Conservation (phyloP, 1,140 invertebrate genomes). For the Euwallacea fornicatus region DNA sequence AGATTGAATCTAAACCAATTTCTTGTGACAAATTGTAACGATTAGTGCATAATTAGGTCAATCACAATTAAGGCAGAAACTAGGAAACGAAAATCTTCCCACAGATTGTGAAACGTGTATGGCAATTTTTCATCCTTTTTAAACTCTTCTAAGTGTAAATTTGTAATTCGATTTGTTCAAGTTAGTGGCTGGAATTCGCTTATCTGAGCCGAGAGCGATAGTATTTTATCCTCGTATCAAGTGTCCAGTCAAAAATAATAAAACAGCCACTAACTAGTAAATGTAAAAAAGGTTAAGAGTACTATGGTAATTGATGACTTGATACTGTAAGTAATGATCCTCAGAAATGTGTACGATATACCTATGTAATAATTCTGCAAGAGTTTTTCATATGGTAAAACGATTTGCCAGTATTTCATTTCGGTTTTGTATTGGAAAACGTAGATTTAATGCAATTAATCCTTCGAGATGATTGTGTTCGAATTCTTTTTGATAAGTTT, state of each 20-base stretch:
- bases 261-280: background rate
- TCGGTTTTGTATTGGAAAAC: constrained; percentile 28
- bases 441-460: constrained; percentile 29
- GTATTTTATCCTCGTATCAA: no score
- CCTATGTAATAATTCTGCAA: background rate
- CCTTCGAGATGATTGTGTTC: constrained; percentile 33
- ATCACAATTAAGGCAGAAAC: constrained; percentile 35
- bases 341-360: constrained; percentile 28
- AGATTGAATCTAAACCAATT: constrained; percentile 6
- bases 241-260: background rate
- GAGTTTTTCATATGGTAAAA: constrained; percentile 25
- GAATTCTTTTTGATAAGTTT: constrained; percentile 36
- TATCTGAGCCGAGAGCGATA: background rate
- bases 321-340: constrained; percentile 9
- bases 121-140: constrained; percentile 29
- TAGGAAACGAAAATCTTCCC: constrained; percentile 33
- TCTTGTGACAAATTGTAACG: constrained; percentile 14
- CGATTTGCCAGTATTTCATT: constrained; percentile 25
- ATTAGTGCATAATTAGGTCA: constrained; percentile 30
- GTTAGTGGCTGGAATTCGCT: background rate
- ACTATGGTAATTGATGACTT: background rate
- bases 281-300: background rate
- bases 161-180: background rate
- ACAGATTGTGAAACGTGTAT: constrained; percentile 27
- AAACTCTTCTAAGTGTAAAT: constrained; percentile 28